Percentiles rank a stretch among this genome's conserved stretches.
phyloP scores from a whole-genome alignment of 2,113 vertebrate species.

The Peromyscus californicus region DNA sequence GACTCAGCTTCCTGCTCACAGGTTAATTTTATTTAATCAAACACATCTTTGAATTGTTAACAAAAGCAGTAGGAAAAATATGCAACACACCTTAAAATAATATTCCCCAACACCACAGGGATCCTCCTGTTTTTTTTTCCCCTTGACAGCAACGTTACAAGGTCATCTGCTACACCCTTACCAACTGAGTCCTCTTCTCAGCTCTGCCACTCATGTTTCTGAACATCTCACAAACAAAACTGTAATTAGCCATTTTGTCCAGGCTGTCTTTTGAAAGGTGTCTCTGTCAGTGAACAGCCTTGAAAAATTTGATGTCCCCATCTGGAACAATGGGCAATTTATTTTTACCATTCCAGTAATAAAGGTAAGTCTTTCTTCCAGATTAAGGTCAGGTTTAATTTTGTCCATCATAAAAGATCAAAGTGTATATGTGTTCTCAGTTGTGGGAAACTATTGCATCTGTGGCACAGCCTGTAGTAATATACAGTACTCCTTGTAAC shows the following conservation, averaged over 20 bases:
- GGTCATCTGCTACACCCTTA: not conserved
- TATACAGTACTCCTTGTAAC: not conserved
- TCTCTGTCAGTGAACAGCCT: not conserved
- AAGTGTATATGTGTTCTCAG: not conserved
- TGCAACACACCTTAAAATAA: no score
- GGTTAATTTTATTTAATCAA: no score
- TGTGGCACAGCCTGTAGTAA: no score
- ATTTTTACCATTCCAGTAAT: not conserved
- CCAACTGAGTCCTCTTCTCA: not conserved
- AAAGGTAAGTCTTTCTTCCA: not conserved
- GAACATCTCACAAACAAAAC: not conserved
- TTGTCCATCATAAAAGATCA: not conserved
- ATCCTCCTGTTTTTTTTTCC: not conserved
- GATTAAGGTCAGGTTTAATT: not conserved
- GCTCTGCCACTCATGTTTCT: not conserved
- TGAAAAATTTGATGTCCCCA: not conserved
- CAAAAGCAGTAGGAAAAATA: no score
- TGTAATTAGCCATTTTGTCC: not conserved
- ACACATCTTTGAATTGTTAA: no score
- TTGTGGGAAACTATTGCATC: not conserved
- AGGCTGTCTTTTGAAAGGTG: not conserved
- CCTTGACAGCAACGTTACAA: not conserved
- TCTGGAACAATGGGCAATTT: not conserved
- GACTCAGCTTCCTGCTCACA: no score
- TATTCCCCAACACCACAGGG: no score